Conservation (phyloP, 2,888 invertebrate genomes). For the Eutolmus rufibarbis region DNA sequence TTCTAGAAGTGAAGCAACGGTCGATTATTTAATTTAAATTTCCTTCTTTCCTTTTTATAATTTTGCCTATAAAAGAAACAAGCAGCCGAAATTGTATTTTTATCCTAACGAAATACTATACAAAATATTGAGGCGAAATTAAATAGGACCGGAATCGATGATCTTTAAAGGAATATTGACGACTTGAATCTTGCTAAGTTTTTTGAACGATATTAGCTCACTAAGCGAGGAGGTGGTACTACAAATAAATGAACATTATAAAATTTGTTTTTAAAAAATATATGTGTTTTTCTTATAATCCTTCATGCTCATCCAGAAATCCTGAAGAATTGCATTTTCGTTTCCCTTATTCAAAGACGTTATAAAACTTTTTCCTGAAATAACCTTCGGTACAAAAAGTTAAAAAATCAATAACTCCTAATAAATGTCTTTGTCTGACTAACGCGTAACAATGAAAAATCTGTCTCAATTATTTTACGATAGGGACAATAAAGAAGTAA, state of each 20-base stretch:
- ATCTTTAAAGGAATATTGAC: background rate
- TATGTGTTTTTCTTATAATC: background rate
- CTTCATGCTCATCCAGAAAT: background rate
- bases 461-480: background rate
- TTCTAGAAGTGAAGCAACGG: background rate
- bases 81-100: background rate
- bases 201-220: conserved; percentile 20
- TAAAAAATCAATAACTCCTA: background rate
- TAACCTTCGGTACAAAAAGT: background rate
- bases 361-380: background rate
- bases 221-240: background rate
- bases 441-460: background rate
- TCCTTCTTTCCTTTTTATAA: background rate
- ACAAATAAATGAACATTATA: conserved; percentile 9
- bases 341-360: too few relatives aligned
- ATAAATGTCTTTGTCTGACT: background rate
- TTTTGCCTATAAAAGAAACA: background rate
- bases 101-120: background rate
- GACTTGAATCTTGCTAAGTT: background rate
- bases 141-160: background rate
- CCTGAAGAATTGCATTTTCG: background rate
- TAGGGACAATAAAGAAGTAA: too few relatives aligned
- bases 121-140: background rate
- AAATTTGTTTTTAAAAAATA: conserved; percentile 30
- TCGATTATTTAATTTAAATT: background rate